Evolutionary conservation across 1,140 invertebrate species (phyloP).

Genomic region (Acyrthosiphon pisum): DNA sequence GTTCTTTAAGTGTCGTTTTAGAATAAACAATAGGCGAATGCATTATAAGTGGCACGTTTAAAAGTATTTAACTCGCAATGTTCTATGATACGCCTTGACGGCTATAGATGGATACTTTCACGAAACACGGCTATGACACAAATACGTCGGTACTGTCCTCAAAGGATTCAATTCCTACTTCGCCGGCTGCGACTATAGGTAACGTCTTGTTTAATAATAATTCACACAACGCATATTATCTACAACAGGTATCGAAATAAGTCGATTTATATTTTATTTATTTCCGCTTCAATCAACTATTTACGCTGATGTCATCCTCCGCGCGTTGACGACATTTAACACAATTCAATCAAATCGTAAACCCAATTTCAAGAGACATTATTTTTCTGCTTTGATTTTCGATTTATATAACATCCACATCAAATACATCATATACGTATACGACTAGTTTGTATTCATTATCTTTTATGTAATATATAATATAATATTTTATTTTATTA

Average conservation of each 20-base stretch:
- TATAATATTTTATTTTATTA: no score
- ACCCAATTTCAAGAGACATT: not conserved
- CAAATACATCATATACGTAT: not conserved
- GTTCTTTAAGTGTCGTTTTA: not conserved
- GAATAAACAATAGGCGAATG: not conserved
- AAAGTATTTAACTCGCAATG: not conserved
- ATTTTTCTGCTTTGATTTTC: not conserved
- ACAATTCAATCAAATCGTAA: not conserved
- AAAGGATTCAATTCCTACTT: conserved; percentile 13
- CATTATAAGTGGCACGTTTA: conserved; percentile 12
- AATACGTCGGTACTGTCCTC: not conserved
- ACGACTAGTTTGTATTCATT: not conserved
- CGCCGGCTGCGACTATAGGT: not conserved
- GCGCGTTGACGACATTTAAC: not conserved
- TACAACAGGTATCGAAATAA: not conserved
- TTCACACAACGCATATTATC: not conserved
- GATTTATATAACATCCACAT: not conserved
- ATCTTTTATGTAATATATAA: no score
- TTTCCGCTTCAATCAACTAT: not conserved
- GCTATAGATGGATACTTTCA: not conserved
- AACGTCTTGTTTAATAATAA: not conserved
- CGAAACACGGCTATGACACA: conserved; percentile 3
- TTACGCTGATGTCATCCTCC: not conserved
- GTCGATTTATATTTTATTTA: not conserved
- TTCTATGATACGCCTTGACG: not conserved